Evolutionary conservation across 2,888 invertebrate species (phyloP), one percentile per base, ranked within the genome.

Genomic region (Crossocerus cetratus): DNA sequence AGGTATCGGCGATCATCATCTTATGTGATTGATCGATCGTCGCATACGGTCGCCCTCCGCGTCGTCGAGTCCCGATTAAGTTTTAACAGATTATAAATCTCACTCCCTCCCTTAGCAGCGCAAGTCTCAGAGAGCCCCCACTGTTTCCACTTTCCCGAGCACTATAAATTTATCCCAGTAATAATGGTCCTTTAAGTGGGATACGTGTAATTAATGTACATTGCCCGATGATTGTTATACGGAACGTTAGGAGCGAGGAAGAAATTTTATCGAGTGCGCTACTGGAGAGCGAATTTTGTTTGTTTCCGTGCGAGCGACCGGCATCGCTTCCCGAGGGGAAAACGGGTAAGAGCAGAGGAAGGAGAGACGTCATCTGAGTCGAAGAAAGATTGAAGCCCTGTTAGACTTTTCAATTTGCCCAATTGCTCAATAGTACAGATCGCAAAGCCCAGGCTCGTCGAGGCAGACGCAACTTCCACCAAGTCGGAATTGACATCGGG

Each of bases 21-120:
- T 11, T 14, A 3, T 49, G 49, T 32, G 16, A 16, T 49, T n/a
- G 49, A 49, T 8, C 49, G 14, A 60, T 18, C 60, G 32, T 67
- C 57, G 63, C 5, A 63, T 83, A 80, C 83, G 82, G 81, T 76
- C n/a, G n/a, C n/a, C 80, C 82, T 32, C 32, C 82, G 78, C 78
- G 84, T 72, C 62, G 65, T 64, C 85, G 80, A 84, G 82, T 83
- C 84, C 88, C 87, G 87, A 86, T 88, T 89, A 88, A 88, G 88
- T 88, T 89, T 89, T 86, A 76, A 88, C 89, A 88, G 86, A 88
- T 88, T 88, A 82, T 75, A 81, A 82, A 78, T 77, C 67, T 74
- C 70, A 63, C 45, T 66, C 70, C 81, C 69, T 67, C 80, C 72
- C 68, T 72, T 62, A 57, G 57, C 59, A 72, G 68, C 64, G 60